Evolutionary conservation across 2,797 vertebrate species (phyloP), one percentile per base, ranked within the genome.

Genomic region (Orientallactaga sibirica): DNA sequence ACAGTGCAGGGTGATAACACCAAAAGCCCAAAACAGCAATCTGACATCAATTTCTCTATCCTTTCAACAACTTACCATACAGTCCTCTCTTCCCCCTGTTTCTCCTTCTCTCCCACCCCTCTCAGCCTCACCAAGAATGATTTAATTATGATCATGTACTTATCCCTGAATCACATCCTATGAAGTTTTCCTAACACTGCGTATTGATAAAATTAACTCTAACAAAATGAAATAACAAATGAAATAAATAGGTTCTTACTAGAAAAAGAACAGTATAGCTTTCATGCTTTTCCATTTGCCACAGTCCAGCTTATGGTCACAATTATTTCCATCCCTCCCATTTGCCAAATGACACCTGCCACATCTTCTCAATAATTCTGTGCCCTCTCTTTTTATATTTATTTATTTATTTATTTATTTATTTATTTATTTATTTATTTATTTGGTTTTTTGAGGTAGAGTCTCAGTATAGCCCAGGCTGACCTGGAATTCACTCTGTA

Each of bases 261-360:
- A 62, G 52, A 73, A 67, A 48, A 82, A 83, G 8, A 61, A 29
- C 66, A 82, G 0, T 14, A 6, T 10, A 27, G 0, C 1, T 7
- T 41, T 90, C 37, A 84, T 48, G 41, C 27, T 85, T 88, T 88
- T 78, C 20, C 68, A 4, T 78, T 66, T 78, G 27, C 29, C 4
- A 41, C 1, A 70, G 33, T 83, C 22, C n/a, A 48, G 73, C 2
- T n/a, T 79, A 70, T 27, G 5, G 3, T 16, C 81, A 73, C 14
- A 91, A n/a, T 37, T 52, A 52, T 73, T 93, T 93, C 7, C 25
- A 86, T 83, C 77, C 58, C 2, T 67, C 24, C 25, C 64, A 80
- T 58, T 73, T 70, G 7, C 58, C 95, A 93, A 93, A 58, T 74
- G 85, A 73, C 8, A 19, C 25, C 48, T 74, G 86, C 68, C 8